Evolutionary conservation across 2,797 vertebrate species (phyloP).

Genomic region (Parotocinclus haroldoi): DNA sequence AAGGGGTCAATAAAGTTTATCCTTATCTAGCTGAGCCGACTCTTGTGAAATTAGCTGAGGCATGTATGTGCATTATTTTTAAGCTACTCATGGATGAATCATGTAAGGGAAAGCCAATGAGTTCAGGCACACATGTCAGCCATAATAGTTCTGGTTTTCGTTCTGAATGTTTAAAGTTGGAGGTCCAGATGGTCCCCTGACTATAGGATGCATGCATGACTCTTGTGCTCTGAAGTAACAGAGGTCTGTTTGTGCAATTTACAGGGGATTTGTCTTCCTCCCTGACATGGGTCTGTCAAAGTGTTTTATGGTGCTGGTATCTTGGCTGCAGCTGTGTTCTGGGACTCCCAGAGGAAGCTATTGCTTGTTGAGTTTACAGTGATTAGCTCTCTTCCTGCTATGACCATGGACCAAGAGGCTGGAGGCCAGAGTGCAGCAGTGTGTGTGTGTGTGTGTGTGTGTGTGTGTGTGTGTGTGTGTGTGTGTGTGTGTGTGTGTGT

Average conservation of each 20-base stretch:
- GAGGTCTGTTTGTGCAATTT: conserved; percentile 59
- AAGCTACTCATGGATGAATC: background rate
- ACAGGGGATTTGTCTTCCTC: conserved; percentile 54
- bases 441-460: conserved; percentile 36
- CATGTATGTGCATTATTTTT: background rate
- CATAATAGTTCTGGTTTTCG: conserved; percentile 14
- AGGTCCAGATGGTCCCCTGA: conserved; percentile 15
- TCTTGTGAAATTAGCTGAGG: background rate
- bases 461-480: conserved; percentile 29
- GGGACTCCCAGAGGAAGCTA: conserved; percentile 75
- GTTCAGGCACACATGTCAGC: background rate
- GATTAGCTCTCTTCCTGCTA: conserved; percentile 77
- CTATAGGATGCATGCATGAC: conserved; percentile 22
- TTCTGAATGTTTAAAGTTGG: conserved; percentile 51
- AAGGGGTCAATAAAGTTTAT: too few relatives aligned
- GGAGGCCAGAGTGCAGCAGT: conserved; percentile 52
- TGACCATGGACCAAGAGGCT: conserved; percentile 64
- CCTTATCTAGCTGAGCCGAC: too few relatives aligned
- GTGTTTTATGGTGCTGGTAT: conserved; percentile 67
- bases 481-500: conserved; percentile 25
- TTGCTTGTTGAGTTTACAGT: conserved; percentile 78
- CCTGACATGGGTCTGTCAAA: conserved; percentile 58
- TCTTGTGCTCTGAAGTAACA: conserved; percentile 52
- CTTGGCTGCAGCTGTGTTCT: conserved; percentile 68
- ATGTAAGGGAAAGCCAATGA: background rate